A percentile compares a stretch with the other conserved stretches of the same genome.
phyloP scores from a whole-genome alignment of 2,888 invertebrate species.

The Eudasyphora cyanicolor region DNA sequence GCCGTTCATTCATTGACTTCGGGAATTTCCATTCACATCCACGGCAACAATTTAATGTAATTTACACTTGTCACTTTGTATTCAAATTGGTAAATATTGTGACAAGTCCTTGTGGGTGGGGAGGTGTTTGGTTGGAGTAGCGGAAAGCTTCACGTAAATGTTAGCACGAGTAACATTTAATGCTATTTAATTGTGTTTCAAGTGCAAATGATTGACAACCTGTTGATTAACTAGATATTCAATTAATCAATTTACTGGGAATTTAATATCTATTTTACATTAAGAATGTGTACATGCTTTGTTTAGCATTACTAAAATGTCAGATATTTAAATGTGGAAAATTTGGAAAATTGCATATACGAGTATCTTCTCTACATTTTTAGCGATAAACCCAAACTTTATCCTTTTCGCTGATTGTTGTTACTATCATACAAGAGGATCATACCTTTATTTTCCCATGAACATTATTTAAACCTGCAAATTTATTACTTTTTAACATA shows the following conservation, averaged over 20 bases:
- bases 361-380: not conserved
- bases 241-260: not conserved
- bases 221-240: constrained; percentile 22
- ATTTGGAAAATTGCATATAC: not conserved
- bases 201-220: constrained; percentile 30
- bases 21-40: not conserved
- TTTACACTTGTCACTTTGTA: constrained; percentile 52
- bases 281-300: not conserved
- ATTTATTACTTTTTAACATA: constrained; percentile 59
- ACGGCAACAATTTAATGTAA: constrained; percentile 26
- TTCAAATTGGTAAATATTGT: constrained; percentile 26
- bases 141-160: not conserved
- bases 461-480: constrained; percentile 44
- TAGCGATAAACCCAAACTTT: not conserved
- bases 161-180: not conserved
- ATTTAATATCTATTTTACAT: not conserved
- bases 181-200: constrained; percentile 29
- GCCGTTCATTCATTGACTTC: not conserved
- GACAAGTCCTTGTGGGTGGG: not conserved
- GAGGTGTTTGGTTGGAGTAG: not conserved
- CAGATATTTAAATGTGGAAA: not conserved
- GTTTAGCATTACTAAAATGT: not conserved
- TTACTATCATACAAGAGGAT: constrained; percentile 18
- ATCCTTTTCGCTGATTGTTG: not conserved
- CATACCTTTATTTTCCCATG: constrained; percentile 54